Evolutionary conservation across 1,140 invertebrate genomes (phyloP), one percentile per base, ranked within the genome.

Genomic region (Leptestheria dahalacensis): DNA sequence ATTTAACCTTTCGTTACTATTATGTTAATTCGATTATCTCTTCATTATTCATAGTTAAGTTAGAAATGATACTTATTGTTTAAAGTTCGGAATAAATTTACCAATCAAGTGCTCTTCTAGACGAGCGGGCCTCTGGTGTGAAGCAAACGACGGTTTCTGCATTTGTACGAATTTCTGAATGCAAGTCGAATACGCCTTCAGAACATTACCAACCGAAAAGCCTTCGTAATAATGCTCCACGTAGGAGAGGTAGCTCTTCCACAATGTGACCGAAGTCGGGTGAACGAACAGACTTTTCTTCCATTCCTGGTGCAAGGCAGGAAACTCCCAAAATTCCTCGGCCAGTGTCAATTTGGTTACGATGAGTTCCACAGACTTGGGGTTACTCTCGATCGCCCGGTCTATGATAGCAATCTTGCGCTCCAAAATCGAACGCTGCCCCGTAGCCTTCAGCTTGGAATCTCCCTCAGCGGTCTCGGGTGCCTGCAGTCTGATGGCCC

Each of bases 401-500:
- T 73, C 70, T 25, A 74, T 57, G 53, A 76, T 73, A 15, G 70
- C 59, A 10, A 72, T 46, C 62, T 75, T 75, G 61, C 72, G 74
- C 57, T 76, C 73, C 6, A 63, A 18, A 1, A 70, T 60, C 25
- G 67, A 51, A 18, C 48, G 62, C 26, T 58, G 57, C 46, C 53
- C 56, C 48, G 26, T 41, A 21, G 55, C 59, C 61, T 63, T 62
- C 18, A 26, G 25, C 21, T 26, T 60, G 18, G 47, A n/a, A 18
- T 21, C 48, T 48, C 18, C 53, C 20, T 56, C 47, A 41, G 21
- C 21, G 21, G 50, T 20, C 6, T 41, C 12, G 12, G 25, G 23
- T 18, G 21, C 46, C 24, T 24, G 24, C 12, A 29, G 20, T 0
- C n/a, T 21, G 52, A 33, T 58, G 26, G 41, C 20, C 11, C 63